Evolutionary conservation across 2,888 invertebrate genomes (phyloP).

Genomic region (Drosophila sordidula): DNA sequence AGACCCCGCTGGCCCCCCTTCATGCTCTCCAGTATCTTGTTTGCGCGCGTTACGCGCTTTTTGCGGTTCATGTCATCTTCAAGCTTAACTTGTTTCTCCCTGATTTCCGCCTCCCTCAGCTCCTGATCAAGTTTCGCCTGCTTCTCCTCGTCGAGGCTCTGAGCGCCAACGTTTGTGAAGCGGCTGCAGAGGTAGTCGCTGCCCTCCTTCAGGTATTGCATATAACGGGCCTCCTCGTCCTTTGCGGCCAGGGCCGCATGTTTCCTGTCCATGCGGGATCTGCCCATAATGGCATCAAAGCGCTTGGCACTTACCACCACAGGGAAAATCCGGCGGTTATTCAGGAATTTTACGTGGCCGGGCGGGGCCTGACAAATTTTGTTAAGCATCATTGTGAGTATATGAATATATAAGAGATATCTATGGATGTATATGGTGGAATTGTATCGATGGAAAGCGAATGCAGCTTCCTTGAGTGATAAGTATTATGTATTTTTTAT

Average conservation of each 20-base stretch:
- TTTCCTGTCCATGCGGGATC: slow-evolving; percentile 41
- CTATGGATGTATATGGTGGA: no score
- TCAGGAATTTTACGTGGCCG: slow-evolving; percentile 8
- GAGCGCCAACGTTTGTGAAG: slow-evolving; percentile 31
- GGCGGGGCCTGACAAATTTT: slow-evolving; percentile 8
- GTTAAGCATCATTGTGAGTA: slow-evolving; percentile 4
- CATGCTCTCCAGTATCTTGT: slow-evolving; percentile 40
- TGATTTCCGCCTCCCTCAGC: slow-evolving; percentile 10
- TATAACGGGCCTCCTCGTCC: slow-evolving; percentile 45
- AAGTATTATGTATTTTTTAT: no score
- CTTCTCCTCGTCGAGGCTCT: slow-evolving; percentile 8
- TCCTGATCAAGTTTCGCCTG: slow-evolving; percentile 3
- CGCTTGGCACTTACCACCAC: slow-evolving; percentile 57
- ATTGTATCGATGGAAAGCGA: no score
- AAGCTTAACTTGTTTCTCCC: slow-evolving; percentile 12
- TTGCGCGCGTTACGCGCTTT: slow-evolving; percentile 57
- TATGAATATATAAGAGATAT: neutral
- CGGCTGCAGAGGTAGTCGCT: slow-evolving; percentile 36
- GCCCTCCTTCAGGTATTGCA: slow-evolving; percentile 56
- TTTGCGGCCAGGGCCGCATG: slow-evolving; percentile 23
- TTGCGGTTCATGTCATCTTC: slow-evolving; percentile 48
- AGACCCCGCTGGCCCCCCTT: slow-evolving; percentile 55
- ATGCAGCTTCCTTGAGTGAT: no score
- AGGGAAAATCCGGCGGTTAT: slow-evolving; percentile 29
- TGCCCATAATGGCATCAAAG: slow-evolving; percentile 41